Conservation (phyloP, 1,140 invertebrate species). For the Solenopsis fugax region DNA sequence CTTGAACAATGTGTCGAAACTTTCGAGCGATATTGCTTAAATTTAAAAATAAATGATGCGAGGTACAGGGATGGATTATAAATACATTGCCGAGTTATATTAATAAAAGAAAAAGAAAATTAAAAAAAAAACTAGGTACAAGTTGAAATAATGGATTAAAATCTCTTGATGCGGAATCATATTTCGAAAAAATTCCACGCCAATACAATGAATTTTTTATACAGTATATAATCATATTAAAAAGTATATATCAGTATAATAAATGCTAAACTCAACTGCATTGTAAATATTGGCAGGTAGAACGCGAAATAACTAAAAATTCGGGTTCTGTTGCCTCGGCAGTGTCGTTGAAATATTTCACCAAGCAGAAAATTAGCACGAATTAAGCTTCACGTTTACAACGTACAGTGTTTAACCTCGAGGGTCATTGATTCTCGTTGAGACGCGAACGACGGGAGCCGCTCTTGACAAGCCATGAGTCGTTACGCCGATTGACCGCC, state of each 20-base stretch:
- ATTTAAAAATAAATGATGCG: slow-evolving; percentile 24
- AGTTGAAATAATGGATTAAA: background rate
- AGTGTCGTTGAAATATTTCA: slow-evolving; percentile 53
- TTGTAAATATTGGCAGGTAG: slow-evolving; percentile 20
- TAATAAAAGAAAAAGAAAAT: background rate
- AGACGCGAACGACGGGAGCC: slow-evolving; percentile 9
- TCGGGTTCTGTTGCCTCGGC: background rate
- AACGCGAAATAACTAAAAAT: slow-evolving; percentile 46
- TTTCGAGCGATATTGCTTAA: slow-evolving; percentile 18
- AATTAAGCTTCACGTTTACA: slow-evolving; percentile 53
- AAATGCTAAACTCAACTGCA: slow-evolving; percentile 14
- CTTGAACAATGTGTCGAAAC: slow-evolving; percentile 34
- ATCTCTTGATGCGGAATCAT: background rate
- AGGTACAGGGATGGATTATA: background rate
- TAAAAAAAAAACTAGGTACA: background rate
- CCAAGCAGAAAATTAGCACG: slow-evolving; percentile 47
- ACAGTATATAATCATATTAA: background rate
- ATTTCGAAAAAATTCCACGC: background rate
- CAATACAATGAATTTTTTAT: slow-evolving; percentile 3
- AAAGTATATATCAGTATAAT: background rate
- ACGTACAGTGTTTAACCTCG: slow-evolving; percentile 34
- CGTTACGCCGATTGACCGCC: slow-evolving; percentile 36
- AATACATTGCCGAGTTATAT: background rate
- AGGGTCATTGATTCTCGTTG: slow-evolving; percentile 57
- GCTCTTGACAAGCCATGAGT: slow-evolving; percentile 45